Evolutionary conservation across 2,113 vertebrate species (phyloP).

Genomic region (Poeciliopsis retropinna): DNA sequence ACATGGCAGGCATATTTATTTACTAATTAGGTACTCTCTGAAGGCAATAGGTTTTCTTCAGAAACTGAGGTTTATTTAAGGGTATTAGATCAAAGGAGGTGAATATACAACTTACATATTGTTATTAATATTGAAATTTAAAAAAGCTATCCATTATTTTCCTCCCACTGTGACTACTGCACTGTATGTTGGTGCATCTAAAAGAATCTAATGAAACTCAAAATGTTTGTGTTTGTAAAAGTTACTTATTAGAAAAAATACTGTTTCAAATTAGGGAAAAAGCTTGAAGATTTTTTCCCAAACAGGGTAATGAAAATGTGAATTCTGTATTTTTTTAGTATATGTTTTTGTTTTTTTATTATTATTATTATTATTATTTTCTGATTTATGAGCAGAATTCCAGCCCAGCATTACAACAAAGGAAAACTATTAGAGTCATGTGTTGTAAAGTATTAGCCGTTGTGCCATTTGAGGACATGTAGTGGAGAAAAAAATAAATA

Average conservation of each 20-base stretch:
- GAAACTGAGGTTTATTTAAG: neutral
- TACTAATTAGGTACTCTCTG: neutral
- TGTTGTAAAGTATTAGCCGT: slow-evolving; percentile 91
- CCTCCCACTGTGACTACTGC: neutral
- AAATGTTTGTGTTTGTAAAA: too few species aligned
- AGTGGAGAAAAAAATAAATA: slow-evolving; percentile 72
- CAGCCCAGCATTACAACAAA: slow-evolving; percentile 84
- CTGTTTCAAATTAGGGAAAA: too few species aligned
- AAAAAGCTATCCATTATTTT: neutral
- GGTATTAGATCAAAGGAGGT: neutral
- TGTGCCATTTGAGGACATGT: slow-evolving; percentile 87
- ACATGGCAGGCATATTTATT: neutral
- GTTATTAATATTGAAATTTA: neutral
- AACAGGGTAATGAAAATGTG: neutral
- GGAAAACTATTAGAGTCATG: slow-evolving; percentile 88
- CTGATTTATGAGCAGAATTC: slow-evolving; percentile 77
- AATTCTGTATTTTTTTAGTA: neutral
- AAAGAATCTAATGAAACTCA: neutral
- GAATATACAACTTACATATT: neutral
- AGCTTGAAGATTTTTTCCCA: too few species aligned
- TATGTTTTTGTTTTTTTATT: slow-evolving; percentile 12
- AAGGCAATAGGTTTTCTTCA: neutral
- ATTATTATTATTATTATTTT: neutral
- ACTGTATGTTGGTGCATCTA: neutral
- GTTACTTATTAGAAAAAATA: too few species aligned